These are phyloP conservation scores for Hydrocynus forskahlii DNA, from an alignment of 2,797 vertebrate genomes.

Conservation along the genomic window DNA sequence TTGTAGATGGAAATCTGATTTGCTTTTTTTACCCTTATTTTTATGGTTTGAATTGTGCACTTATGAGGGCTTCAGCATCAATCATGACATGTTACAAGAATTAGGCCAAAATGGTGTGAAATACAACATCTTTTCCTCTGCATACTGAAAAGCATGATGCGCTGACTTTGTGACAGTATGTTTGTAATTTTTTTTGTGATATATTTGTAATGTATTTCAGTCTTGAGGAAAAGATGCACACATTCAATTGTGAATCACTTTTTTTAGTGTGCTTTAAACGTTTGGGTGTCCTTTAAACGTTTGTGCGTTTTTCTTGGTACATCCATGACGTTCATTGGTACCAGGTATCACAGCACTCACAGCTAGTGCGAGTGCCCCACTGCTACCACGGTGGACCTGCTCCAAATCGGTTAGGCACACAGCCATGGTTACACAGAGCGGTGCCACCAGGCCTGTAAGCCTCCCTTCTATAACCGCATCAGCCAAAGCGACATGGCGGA, in stretches of 20 bases:
- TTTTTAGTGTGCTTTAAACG: background rate
- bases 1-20: background rate
- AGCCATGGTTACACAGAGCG: background rate
- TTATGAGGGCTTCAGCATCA: no score
- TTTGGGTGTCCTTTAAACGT: background rate
- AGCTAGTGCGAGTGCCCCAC: background rate
- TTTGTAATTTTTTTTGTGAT: no score
- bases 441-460: slow-evolving; percentile 2
- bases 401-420: slow-evolving; percentile 3
- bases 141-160: background rate
- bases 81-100: no score
- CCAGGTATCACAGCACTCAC: background rate
- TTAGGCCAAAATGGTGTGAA: background rate
- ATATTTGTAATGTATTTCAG: background rate
- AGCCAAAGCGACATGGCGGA: background rate
- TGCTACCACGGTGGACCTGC: background rate
- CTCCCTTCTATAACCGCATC: slow-evolving; percentile 50
- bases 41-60: background rate
- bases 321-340: background rate
- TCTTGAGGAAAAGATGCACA: no score
- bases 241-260: background rate
- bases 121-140: background rate
- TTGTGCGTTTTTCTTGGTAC: background rate
- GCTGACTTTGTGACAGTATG: background rate
- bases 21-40: no score